phyloP scores from a whole-genome alignment of 2,888 invertebrate genomes.

The Drosophila leonis region DNA sequence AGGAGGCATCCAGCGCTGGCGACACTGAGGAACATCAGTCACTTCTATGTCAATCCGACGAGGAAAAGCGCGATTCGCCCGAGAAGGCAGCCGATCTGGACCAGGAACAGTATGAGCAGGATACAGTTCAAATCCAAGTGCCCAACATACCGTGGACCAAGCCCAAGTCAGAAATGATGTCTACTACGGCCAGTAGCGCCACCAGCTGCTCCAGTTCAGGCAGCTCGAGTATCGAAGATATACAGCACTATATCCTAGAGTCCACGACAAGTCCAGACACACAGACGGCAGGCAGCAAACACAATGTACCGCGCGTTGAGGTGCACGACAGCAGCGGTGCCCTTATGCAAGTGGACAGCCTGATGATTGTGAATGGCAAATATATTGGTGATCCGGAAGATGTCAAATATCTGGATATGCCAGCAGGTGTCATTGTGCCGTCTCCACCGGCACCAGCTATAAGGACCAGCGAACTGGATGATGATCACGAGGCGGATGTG shows the following conservation, averaged over 20 bases:
- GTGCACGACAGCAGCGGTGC: slow-evolving; percentile 91
- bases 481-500: slow-evolving; percentile 67
- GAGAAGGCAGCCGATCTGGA: slow-evolving; percentile 73
- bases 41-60: slow-evolving; percentile 73
- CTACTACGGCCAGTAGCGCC: slow-evolving; percentile 75
- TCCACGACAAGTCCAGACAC: slow-evolving; percentile 86
- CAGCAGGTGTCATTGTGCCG: slow-evolving; percentile 83
- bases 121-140: slow-evolving; percentile 87
- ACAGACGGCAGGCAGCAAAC: slow-evolving; percentile 74
- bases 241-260: slow-evolving; percentile 85
- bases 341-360: slow-evolving; percentile 88
- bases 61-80: slow-evolving; percentile 83
- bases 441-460: slow-evolving; percentile 67
- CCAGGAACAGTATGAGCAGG: slow-evolving; percentile 71
- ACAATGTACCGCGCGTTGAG: slow-evolving; percentile 89
- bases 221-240: slow-evolving; percentile 85
- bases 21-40: slow-evolving; percentile 68
- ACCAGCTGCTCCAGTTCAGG: slow-evolving; percentile 86
- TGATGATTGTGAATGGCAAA: slow-evolving; percentile 86
- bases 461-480: slow-evolving; percentile 68
- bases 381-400: slow-evolving; percentile 86
- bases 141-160: slow-evolving; percentile 86
- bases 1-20: slow-evolving; percentile 32
- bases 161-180: slow-evolving; percentile 87
- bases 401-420: slow-evolving; percentile 84